Conservation (phyloP, 1,140 invertebrate species). For the Drosophila teissieri region DNA sequence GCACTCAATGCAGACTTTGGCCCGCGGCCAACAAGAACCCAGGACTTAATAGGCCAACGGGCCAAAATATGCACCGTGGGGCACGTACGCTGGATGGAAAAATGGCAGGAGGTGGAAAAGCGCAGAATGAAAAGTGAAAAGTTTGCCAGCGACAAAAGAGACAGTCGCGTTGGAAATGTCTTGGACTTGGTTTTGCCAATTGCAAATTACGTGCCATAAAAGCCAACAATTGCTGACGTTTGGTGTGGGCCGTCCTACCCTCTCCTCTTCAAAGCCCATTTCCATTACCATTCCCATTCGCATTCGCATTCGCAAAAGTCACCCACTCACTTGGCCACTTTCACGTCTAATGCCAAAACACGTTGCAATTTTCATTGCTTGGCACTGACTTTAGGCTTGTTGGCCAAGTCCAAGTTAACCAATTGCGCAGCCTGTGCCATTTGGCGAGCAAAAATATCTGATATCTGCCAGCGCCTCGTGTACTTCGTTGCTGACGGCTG, state of each 20-base stretch:
- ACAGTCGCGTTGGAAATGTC: slow-evolving; percentile 32
- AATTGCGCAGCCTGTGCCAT: slow-evolving; percentile 55
- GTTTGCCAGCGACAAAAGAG: slow-evolving; percentile 51
- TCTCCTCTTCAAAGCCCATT: not conserved
- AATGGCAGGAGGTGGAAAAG: slow-evolving; percentile 64
- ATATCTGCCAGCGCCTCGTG: slow-evolving; percentile 17
- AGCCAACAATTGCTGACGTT: slow-evolving; percentile 54
- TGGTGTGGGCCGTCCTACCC: slow-evolving; percentile 36
- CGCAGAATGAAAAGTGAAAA: slow-evolving; percentile 83
- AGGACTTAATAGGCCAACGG: slow-evolving; percentile 81
- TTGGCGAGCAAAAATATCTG: slow-evolving; percentile 12
- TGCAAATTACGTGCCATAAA: slow-evolving; percentile 83
- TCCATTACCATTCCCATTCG: not conserved
- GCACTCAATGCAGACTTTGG: slow-evolving; percentile 52
- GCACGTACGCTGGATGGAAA: slow-evolving; percentile 27
- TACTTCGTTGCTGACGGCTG: slow-evolving; percentile 28
- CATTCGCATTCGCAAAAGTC: slow-evolving; percentile 4
- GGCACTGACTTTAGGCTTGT: slow-evolving; percentile 79
- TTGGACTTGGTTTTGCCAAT: slow-evolving; percentile 74
- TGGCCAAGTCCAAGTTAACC: slow-evolving; percentile 80
- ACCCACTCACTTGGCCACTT: slow-evolving; percentile 59
- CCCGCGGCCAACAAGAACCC: slow-evolving; percentile 60
- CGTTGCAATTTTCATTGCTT: slow-evolving; percentile 81
- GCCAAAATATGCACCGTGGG: slow-evolving; percentile 62
- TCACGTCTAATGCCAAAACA: slow-evolving; percentile 83